A percentile compares a stretch with the other conserved stretches of the same genome.
phyloP scores from a whole-genome alignment of 2,888 invertebrate genomes.

The Blera fallax region DNA sequence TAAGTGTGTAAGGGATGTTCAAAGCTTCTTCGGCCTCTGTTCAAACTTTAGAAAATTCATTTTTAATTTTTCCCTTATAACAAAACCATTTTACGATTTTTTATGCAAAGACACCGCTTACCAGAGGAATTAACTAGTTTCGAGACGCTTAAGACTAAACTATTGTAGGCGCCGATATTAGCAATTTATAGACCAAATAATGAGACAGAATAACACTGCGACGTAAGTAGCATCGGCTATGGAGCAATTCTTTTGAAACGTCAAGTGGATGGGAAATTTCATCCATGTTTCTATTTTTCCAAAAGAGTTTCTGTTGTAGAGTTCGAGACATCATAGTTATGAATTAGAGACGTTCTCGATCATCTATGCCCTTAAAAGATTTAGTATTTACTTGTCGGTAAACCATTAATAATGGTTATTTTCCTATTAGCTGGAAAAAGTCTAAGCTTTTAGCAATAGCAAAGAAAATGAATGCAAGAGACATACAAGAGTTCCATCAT shows the following conservation, averaged over 20 bases:
- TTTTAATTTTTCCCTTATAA: conserved; percentile 60
- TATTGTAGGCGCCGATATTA: conserved; percentile 73
- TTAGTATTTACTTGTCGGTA: no score
- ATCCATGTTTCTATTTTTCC: conserved; percentile 76
- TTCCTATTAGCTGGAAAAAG: no score
- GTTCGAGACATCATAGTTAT: conserved; percentile 75
- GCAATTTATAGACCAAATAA: conserved; percentile 74
- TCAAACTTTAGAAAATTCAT: conserved; percentile 63
- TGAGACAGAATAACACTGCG: conserved; percentile 76
- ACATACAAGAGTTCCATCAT: no score
- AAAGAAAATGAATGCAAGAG: no score
- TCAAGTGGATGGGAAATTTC: conserved; percentile 71
- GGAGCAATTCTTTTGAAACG: conserved; percentile 74
- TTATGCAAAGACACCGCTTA: conserved; percentile 28
- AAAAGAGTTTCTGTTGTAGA: conserved; percentile 73
- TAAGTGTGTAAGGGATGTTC: conserved; percentile 14
- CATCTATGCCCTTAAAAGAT: no score
- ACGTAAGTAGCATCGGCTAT: conserved; percentile 74
- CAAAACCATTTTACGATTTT: conserved; percentile 76
- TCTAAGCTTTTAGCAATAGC: no score
- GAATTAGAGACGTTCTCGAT: conserved; percentile 76
- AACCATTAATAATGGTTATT: no score
- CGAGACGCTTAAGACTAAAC: no score
- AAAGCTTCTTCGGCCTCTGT: no score
- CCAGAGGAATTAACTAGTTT: conserved; percentile 11